Percentiles rank a stretch among this genome's conserved stretches.
Evolutionary conservation across 2,888 invertebrate genomes (phyloP).

Genomic region (Napeogenes sylphis): DNA sequence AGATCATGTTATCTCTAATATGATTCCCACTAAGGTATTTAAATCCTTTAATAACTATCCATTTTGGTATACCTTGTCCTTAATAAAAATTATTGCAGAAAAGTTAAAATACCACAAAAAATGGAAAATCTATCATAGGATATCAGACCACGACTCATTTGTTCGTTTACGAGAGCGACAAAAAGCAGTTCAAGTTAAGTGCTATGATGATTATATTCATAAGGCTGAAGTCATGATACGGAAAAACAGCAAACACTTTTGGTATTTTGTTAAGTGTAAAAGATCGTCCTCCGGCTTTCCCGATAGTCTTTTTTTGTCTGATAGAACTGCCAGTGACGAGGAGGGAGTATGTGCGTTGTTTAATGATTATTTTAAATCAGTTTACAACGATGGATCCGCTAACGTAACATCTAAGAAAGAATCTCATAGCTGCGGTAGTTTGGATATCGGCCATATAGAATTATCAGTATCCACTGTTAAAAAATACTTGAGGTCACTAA

Average conservation of each 20-base stretch:
- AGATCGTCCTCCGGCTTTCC: too few species aligned
- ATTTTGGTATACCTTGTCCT: constrained; percentile 3
- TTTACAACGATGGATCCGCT: too few species aligned
- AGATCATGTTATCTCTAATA: neutral
- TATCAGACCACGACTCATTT: neutral
- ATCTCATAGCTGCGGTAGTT: too few species aligned
- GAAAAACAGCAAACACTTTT: neutral
- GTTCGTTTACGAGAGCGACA: neutral
- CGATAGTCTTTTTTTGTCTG: too few species aligned
- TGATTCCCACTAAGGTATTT: neutral
- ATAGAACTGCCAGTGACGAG: too few species aligned
- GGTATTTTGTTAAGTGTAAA: neutral
- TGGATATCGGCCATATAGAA: too few species aligned
- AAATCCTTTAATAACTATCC: neutral
- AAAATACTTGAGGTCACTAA: too few species aligned
- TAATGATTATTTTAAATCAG: too few species aligned
- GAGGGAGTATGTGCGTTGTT: too few species aligned
- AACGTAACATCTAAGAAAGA: too few species aligned
- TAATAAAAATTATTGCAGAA: neutral
- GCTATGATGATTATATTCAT: constrained; percentile 2
- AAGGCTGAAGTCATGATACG: neutral
- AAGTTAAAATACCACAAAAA: neutral
- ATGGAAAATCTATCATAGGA: constrained; percentile 1
- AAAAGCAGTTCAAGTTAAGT: constrained; percentile 1
- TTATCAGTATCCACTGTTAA: too few species aligned